phyloP scores from a whole-genome alignment of 2,113 vertebrate genomes.

The Apistogramma diplotaenia region DNA sequence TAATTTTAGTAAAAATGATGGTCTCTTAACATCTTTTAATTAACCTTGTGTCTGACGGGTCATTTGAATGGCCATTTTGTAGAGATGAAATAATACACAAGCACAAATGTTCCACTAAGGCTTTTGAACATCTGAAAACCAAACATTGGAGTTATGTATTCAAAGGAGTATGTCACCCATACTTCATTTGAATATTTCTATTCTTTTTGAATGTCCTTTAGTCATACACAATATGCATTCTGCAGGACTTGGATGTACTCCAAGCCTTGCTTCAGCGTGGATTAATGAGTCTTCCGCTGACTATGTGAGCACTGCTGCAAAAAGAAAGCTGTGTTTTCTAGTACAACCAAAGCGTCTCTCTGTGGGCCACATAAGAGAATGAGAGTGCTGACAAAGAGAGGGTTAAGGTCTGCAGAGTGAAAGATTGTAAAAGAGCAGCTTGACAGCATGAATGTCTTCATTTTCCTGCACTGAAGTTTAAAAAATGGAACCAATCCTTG shows the following conservation, averaged over 20 bases:
- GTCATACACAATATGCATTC: not conserved
- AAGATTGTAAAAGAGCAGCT: constrained; percentile 44
- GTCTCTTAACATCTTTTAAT: not conserved
- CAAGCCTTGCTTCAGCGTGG: constrained; percentile 13
- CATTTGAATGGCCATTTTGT: not conserved
- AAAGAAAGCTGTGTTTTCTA: constrained; percentile 14
- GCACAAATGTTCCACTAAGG: not conserved
- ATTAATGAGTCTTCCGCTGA: constrained; percentile 31
- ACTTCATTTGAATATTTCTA: not conserved
- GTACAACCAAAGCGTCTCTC: not conserved
- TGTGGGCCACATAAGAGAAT: constrained; percentile 2
- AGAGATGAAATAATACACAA: not conserved
- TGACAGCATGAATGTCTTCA: constrained; percentile 65
- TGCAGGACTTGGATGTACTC: not conserved
- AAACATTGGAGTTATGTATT: not conserved
- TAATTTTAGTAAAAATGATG: not conserved
- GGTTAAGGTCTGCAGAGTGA: constrained; percentile 52
- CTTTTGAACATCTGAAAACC: not conserved
- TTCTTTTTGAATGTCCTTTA: not conserved
- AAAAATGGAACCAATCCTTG: constrained; percentile 63
- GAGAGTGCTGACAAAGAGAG: constrained; percentile 19
- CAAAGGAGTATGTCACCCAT: not conserved
- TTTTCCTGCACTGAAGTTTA: constrained; percentile 59
- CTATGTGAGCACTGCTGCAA: not conserved
- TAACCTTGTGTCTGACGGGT: not conserved